These are phyloP conservation scores for Anguilla marmorata DNA, from an alignment of 2,797 vertebrate species.

Conservation along the genomic window DNA sequence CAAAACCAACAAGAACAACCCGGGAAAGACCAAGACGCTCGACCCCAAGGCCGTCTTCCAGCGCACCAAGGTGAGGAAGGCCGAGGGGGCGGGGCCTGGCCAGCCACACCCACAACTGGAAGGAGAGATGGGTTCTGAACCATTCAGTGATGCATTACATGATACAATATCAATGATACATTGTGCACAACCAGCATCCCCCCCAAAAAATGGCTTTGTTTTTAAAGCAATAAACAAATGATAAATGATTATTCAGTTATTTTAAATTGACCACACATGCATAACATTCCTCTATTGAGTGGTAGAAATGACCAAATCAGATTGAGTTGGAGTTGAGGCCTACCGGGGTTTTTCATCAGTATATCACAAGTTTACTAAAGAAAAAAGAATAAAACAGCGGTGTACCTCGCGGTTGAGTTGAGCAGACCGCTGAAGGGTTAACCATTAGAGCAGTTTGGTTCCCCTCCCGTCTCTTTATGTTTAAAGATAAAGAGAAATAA, in stretches of 20 bases:
- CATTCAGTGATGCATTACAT: not conserved
- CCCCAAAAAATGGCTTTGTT: no score
- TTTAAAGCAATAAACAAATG: no score
- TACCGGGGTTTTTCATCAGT: not conserved
- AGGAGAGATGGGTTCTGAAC: not conserved
- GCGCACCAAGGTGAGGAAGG: slow-evolving; percentile 87
- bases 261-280: not conserved
- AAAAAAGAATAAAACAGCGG: not conserved
- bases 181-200: no score
- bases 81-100: not conserved
- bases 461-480: not conserved
- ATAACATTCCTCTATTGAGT: not conserved
- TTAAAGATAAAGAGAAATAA: not conserved
- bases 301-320: not conserved
- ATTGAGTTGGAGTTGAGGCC: no score
- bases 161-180: no score
- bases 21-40: slow-evolving; percentile 94
- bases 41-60: slow-evolving; percentile 98
- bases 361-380: not conserved
- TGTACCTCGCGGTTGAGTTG: not conserved
- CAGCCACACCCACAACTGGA: not conserved
- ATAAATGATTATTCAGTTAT: no score
- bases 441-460: not conserved
- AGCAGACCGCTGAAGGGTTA: slow-evolving; percentile 7
- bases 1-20: slow-evolving; percentile 98